A percentile compares a stretch with the other conserved stretches of the same genome.
Evolutionary conservation across 2,888 invertebrate species (phyloP).

Genomic region (Lysandra coridon): DNA sequence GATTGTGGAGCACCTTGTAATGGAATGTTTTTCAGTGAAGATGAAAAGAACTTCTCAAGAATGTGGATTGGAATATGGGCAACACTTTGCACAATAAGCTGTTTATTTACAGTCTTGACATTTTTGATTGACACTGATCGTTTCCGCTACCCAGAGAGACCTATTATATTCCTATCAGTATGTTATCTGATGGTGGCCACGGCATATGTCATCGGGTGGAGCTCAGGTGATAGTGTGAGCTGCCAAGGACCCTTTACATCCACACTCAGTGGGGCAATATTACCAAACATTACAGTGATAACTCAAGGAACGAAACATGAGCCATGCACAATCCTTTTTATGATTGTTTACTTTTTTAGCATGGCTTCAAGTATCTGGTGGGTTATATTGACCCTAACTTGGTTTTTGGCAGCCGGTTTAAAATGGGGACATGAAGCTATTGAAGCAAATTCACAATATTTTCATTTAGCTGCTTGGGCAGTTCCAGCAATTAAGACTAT

Average conservation of each 20-base stretch:
- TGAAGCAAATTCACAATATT: slow-evolving; percentile 97
- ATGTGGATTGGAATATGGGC: slow-evolving; percentile 98
- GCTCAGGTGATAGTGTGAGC: slow-evolving; percentile 89
- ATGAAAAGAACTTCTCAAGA: slow-evolving; percentile 90
- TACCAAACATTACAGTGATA: slow-evolving; percentile 90
- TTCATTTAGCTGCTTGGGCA: slow-evolving; percentile 99
- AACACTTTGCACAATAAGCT: slow-evolving; percentile 92
- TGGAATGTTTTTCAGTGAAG: slow-evolving; percentile 93
- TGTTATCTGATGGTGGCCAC: slow-evolving; percentile 97
- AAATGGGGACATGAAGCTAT: slow-evolving; percentile 99
- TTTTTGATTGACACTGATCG: slow-evolving; percentile 96
- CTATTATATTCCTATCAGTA: slow-evolving; percentile 97
- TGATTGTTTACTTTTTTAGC: slow-evolving; percentile 97
- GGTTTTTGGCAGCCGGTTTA: slow-evolving; percentile 97
- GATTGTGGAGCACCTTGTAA: slow-evolving; percentile 96
- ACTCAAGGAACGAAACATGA: slow-evolving; percentile 93
- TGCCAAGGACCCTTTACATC: slow-evolving; percentile 90
- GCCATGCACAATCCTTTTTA: slow-evolving; percentile 95
- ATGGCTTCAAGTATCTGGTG: slow-evolving; percentile 99
- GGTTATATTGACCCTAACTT: slow-evolving; percentile 96
- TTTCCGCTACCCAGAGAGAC: slow-evolving; percentile 98
- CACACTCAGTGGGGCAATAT: slow-evolving; percentile 84
- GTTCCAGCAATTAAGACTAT: slow-evolving; percentile 97
- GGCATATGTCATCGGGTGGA: slow-evolving; percentile 93
- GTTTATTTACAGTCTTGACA: slow-evolving; percentile 94